Base-by-base conservation (phyloP, 1,140 invertebrate genomes). In the Heliconius hermathena region DNA sequence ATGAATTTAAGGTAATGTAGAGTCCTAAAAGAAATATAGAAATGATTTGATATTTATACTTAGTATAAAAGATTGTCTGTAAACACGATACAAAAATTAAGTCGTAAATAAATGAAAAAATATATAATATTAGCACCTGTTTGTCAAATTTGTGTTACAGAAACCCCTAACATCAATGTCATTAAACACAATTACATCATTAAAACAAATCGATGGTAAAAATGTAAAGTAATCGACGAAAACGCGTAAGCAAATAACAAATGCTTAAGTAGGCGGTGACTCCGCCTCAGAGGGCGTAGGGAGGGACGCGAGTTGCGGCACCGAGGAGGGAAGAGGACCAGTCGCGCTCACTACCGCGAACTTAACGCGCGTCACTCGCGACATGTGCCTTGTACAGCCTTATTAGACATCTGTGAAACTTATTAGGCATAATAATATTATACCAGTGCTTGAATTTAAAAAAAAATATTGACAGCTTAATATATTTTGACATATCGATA, bases 121-220 rank as follows among this genome's bases (percentile, higher is more conserved):
- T 18, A 71, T 18, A n/a, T 2, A 16, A 49, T 41, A 52, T 74
- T 74, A 74, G 49, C 73, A 52, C 73, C 38, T 36, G 71, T 74
- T 74, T 52, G 22, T 38, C 73, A 33, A 52, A 74, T 26, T 38
- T n/a, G 71, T 66, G 41, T 36, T 22, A 72, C 71, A 72, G 33
- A 38, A 72, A 72, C 71, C 29, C 74, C n/a, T 36, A 66, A 38
- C 54, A 26, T 66, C 77, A 22, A 85, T 82, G 52, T 91, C 89
- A 86, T 90, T 91, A 88, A 90, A 87, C 78, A 82, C 88, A 92
- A 92, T 93, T 92, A 93, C 83, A 84, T 74, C 87, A 90, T 91
- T 91, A 91, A 85, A 87, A 80, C 87, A 84, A 89, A 91, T 88
- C 84, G 88, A 88, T 89, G 82, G 86, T 83, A 77, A 77, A 77